Conservation (phyloP, 1,140 invertebrate genomes). For the Drosophila nikananu region DNA sequence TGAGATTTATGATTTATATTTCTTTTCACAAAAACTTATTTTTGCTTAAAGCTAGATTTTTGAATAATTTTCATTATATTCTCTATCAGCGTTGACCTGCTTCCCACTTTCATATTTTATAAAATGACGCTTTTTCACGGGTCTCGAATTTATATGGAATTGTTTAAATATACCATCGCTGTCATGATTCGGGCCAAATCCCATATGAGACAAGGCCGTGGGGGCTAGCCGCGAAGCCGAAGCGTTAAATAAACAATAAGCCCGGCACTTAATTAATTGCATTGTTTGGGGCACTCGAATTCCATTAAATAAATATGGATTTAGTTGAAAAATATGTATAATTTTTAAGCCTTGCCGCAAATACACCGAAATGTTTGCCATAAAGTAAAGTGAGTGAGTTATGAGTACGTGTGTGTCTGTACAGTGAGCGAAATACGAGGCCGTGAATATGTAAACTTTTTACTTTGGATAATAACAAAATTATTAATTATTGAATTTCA, state of each 20-base stretch:
- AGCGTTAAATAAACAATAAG: conserved; percentile 54
- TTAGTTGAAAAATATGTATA: conserved; percentile 55
- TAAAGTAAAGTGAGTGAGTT: conserved; percentile 15
- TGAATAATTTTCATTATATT: neutral
- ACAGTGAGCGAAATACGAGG: neutral
- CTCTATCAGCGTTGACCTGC: too few species aligned
- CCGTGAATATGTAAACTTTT: neutral
- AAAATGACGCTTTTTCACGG: conserved; percentile 5
- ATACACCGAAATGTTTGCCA: conserved; percentile 18
- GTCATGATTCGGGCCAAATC: conserved; percentile 37
- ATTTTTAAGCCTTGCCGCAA: conserved; percentile 33
- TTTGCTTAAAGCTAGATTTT: too few species aligned
- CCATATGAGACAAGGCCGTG: conserved; percentile 32
- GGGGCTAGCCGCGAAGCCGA: conserved; percentile 39
- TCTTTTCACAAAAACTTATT: too few species aligned
- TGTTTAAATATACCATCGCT: conserved; percentile 15
- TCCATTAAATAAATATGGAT: conserved; percentile 58
- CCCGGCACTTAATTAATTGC: conserved; percentile 56
- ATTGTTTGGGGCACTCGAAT: conserved; percentile 19
- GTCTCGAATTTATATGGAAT: conserved; percentile 9
- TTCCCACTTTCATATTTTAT: conserved; percentile 30
- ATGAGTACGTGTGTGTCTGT: conserved; percentile 6
- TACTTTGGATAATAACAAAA: too few species aligned
- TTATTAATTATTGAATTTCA: neutral
- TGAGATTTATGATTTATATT: too few species aligned